A percentile compares a stretch with the other conserved stretches of the same genome.
Conservation (phyloP, 2,113 vertebrate genomes). For the Tachysurus fulvidraco region DNA sequence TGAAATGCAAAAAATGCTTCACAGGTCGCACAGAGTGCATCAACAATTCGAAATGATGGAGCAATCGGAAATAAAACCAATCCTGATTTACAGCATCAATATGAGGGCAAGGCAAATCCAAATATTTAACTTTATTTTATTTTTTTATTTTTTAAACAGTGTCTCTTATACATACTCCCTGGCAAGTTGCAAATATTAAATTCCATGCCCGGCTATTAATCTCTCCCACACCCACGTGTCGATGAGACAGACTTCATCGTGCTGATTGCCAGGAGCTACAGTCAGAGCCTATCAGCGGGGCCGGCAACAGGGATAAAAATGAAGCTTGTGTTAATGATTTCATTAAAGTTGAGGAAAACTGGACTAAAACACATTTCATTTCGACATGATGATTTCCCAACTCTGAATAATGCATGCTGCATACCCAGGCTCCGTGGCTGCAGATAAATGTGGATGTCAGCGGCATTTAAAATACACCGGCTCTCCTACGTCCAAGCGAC, state of each 20-base stretch:
- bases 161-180: constrained; percentile 34
- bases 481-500: constrained; percentile 11
- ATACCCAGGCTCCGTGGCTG: background rate
- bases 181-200: constrained; percentile 56
- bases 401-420: constrained; percentile 46
- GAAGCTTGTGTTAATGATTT: constrained; percentile 40
- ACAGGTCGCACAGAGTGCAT: constrained; percentile 14
- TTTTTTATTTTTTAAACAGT: constrained; percentile 16
- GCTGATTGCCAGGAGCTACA: constrained; percentile 45
- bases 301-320: constrained; percentile 43
- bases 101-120: constrained; percentile 39
- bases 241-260: constrained; percentile 43
- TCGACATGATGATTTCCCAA: constrained; percentile 23
- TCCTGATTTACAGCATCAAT: constrained; percentile 44
- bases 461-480: constrained; percentile 2
- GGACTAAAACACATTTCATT: constrained; percentile 49
- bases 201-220: constrained; percentile 53
- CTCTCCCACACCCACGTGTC: constrained; percentile 47
- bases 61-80: constrained; percentile 19
- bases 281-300: constrained; percentile 38
- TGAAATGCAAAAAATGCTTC: background rate
- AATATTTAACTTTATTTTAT: constrained; percentile 45
- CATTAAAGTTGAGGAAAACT: constrained; percentile 44
- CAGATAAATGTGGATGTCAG: constrained; percentile 34
- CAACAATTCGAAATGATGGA: constrained; percentile 16